Conservation (phyloP, 2,113 vertebrate species). For the Caracal caracal region DNA sequence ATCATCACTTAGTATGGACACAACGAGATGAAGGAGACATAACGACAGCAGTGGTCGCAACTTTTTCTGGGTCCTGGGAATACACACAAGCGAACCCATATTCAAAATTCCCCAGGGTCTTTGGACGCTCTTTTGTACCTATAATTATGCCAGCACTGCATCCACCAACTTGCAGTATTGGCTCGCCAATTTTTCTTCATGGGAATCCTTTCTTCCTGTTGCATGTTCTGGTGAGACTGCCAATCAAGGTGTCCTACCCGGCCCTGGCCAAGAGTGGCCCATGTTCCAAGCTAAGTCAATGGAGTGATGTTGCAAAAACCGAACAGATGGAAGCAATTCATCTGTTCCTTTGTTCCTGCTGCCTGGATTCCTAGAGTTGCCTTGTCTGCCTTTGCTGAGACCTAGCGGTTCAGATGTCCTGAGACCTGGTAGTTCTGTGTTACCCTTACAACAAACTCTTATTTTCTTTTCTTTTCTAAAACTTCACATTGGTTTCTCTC, state of each 20-base stretch:
- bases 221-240: not conserved
- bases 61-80: not conserved
- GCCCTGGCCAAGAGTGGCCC: not conserved
- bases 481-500: constrained; percentile 24
- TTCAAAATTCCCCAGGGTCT: not conserved
- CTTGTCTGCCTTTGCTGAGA: not conserved
- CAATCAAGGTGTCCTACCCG: not conserved
- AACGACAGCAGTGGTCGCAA: not conserved
- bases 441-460: not conserved
- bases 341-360: not conserved
- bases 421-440: not conserved
- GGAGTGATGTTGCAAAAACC: not conserved
- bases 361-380: not conserved
- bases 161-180: not conserved
- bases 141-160: not conserved
- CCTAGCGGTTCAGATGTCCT: not conserved
- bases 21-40: not conserved
- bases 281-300: not conserved
- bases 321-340: not conserved
- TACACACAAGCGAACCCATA: not conserved
- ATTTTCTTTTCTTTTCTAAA: not conserved
- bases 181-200: not conserved
- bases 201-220: not conserved
- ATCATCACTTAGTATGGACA: not conserved
- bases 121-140: not conserved